Conservation (phyloP, 2,797 vertebrate species). For the Coluber constrictor region DNA sequence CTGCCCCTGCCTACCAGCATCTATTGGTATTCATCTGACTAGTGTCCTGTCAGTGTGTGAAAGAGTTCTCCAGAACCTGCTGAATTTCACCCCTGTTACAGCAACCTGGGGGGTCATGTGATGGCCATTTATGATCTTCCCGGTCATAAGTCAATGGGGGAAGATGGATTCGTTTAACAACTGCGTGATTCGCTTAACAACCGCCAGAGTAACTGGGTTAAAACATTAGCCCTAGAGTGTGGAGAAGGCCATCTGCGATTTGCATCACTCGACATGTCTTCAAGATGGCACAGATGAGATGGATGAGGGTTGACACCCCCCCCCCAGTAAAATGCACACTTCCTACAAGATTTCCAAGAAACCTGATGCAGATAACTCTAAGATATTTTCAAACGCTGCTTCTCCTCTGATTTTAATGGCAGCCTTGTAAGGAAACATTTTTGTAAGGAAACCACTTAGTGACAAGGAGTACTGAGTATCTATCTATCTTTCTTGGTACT, state of each 20-base stretch:
- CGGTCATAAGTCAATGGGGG: not conserved
- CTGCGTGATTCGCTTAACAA: no score
- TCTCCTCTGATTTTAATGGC: not conserved
- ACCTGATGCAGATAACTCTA: not conserved
- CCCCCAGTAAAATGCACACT: not conserved
- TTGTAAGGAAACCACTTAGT: not conserved
- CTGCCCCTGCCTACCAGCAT: no score
- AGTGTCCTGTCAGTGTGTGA: no score
- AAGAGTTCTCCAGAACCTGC: no score
- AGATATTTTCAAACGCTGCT: not conserved
- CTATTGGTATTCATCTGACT: no score
- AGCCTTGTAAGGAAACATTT: not conserved
- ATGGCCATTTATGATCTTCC: not conserved
- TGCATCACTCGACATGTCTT: not conserved
- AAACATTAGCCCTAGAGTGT: no score
- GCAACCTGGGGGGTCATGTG: no score
- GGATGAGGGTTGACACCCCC: not conserved
- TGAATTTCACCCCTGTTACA: no score
- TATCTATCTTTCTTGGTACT: not conserved
- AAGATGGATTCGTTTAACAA: no score
- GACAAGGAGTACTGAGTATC: not conserved
- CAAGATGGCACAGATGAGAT: not conserved
- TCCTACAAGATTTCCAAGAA: not conserved
- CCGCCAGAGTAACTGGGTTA: not conserved
- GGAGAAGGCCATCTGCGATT: not conserved